Evolutionary conservation across 2,888 invertebrate species (phyloP), one percentile per base, ranked within the genome.

Genomic region (Mylabris sibirica): DNA sequence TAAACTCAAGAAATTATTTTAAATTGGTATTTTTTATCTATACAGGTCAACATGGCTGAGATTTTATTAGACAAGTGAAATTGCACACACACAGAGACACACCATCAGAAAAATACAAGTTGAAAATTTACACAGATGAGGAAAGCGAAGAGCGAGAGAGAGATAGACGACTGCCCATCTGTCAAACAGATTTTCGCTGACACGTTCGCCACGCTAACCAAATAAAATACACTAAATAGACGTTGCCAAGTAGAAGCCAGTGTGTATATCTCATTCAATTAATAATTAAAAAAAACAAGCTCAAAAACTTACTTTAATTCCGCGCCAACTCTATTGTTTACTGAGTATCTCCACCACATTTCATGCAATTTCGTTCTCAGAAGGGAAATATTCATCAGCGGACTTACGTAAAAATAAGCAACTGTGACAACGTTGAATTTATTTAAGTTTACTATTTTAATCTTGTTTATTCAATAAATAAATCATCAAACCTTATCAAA

Each of bases 31-130:
- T 75, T 79, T 75, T 73, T 66, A 77, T 76, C 81, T 77, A 77
- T 78, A 79, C 81, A 82, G 83, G 84, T 83, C 84, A 84, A 84
- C 84, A 84, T 84, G 84, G 84, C 84, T 84, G 83, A 77, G 80
- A 75, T 76, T 80, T 14, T 22, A 14, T 11, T 24, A 57, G 12
- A 4, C 17, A 11, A 8, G 44, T n/a, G 20, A 53, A 17, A 17
- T 17, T 44, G 44, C 44, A 44, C 44, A 44, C 17, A 44, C 17
- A 44, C 12, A 44, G n/a, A 44, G 3, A 44, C 44, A 17, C 17
- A 44, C 2, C 14, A 44, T 8, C 3, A 44, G 11, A 12, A n/a
- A 44, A n/a, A 44, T n/a, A 44, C n/a, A 44, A 44, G 44, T 44
- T 44, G 44, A 17, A 44, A 44, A 44, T 17, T 44, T 44, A 8